Evolutionary conservation across 2,797 vertebrate genomes (phyloP).

Genomic region (Clarias platycephalus): DNA sequence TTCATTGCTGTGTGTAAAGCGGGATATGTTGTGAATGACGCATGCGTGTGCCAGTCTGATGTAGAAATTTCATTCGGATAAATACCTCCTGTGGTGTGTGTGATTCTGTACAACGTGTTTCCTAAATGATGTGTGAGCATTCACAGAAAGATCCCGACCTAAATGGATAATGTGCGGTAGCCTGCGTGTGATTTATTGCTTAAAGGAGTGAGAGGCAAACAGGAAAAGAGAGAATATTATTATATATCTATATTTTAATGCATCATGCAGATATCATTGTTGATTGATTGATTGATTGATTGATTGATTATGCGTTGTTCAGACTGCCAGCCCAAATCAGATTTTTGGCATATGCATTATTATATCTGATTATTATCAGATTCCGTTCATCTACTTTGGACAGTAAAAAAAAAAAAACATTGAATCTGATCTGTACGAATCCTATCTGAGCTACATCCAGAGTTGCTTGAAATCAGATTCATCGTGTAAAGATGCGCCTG

Average conservation of each 20-base stretch:
- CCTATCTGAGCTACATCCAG: no score
- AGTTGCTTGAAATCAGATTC: no score
- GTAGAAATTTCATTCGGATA: not conserved
- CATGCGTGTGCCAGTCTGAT: not conserved
- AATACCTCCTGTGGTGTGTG: no score
- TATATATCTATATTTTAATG: not conserved
- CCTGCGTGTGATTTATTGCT: not conserved
- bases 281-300: no score
- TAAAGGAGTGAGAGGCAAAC: not conserved
- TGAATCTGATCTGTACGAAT: no score
- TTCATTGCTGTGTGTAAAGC: not conserved
- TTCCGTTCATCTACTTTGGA: no score
- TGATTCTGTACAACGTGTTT: not conserved
- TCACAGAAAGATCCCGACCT: not conserved
- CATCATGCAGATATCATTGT: not conserved
- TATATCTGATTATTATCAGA: no score
- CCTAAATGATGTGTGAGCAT: not conserved
- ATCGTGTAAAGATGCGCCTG: no score
- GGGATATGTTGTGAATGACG: not conserved
- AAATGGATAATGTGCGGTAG: not conserved
- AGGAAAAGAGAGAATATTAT: not conserved
- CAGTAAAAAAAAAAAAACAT: no score
- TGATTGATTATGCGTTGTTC: no score
- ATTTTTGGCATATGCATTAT: no score
- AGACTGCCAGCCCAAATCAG: no score